Evolutionary conservation across 1,140 invertebrate genomes (phyloP).

Genomic region (Drosophila grimshawi): DNA sequence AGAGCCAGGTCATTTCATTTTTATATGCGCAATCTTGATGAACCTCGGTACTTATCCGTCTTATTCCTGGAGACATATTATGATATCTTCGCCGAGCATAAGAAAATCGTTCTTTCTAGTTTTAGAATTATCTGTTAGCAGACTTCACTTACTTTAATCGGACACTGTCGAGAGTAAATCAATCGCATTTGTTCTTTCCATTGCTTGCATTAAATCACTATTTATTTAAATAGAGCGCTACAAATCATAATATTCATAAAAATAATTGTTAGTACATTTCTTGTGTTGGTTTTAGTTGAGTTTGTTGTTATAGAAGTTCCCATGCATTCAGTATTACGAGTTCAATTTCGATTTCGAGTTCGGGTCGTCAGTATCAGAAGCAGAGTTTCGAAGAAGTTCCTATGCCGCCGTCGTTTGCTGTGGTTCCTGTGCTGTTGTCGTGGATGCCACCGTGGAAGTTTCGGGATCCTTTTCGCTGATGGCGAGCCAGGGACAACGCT

Average conservation of each 20-base stretch:
- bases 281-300: conserved; percentile 3
- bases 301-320: conserved; percentile 51
- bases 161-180: no score
- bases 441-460: conserved; percentile 77
- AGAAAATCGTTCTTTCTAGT: no score
- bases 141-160: no score
- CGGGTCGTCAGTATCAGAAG: neutral
- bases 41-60: no score
- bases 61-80: no score
- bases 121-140: no score
- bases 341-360: conserved; percentile 32
- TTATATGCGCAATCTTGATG: no score
- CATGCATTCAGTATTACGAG: conserved; percentile 59
- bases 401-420: conserved; percentile 75
- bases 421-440: conserved; percentile 82
- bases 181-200: conserved; percentile 16
- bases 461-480: conserved; percentile 86
- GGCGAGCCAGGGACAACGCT: conserved; percentile 87
- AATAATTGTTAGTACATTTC: conserved; percentile 25
- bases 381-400: conserved; percentile 64
- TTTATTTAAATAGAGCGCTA: conserved; percentile 50
- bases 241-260: conserved; percentile 46
- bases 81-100: no score
- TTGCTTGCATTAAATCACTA: conserved; percentile 59
- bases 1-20: no score